Conservation (phyloP, 35 echinoderm and acorn worm species). For the Ophioderma brevispina region DNA sequence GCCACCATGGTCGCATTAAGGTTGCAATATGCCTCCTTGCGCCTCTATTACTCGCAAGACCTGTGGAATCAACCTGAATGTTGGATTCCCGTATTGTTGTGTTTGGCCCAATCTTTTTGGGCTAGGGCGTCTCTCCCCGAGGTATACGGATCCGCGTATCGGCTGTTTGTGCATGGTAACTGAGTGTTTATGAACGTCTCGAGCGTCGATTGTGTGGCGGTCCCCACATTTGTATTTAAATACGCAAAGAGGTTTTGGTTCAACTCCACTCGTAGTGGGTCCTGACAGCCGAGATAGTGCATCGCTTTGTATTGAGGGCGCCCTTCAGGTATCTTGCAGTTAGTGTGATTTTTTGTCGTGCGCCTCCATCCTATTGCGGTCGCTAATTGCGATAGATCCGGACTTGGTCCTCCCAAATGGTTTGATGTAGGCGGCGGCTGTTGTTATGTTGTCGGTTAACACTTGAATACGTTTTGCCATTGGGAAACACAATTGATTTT, state of each 20-base stretch:
- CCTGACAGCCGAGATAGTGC: conserved; percentile 14
- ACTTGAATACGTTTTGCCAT: conserved; percentile 14
- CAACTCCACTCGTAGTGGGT: conserved; percentile 16
- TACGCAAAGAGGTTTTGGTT: background rate
- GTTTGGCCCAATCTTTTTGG: conserved; percentile 39
- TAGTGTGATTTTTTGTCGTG: background rate
- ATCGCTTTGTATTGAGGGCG: background rate
- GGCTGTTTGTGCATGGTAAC: conserved; percentile 48
- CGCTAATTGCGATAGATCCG: conserved; percentile 17
- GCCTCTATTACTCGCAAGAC: conserved; percentile 8
- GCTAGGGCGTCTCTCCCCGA: conserved; percentile 28
- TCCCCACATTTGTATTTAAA: conserved; percentile 10
- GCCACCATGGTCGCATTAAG: conserved; percentile 27
- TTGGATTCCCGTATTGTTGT: conserved; percentile 62
- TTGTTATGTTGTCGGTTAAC: conserved; percentile 1
- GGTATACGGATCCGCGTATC: conserved; percentile 15
- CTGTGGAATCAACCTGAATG: conserved; percentile 33
- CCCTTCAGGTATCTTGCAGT: conserved; percentile 26
- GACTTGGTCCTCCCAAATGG: conserved; percentile 21
- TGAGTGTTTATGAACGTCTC: conserved; percentile 19
- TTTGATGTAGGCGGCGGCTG: conserved; percentile 5
- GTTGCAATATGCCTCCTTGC: conserved; percentile 31
- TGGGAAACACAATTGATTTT: conserved; percentile 27
- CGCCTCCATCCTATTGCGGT: conserved; percentile 17
- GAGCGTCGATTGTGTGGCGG: conserved; percentile 37